Evolutionary conservation across 2,113 vertebrate species (phyloP).

Genomic region (Neotoma lepida): DNA sequence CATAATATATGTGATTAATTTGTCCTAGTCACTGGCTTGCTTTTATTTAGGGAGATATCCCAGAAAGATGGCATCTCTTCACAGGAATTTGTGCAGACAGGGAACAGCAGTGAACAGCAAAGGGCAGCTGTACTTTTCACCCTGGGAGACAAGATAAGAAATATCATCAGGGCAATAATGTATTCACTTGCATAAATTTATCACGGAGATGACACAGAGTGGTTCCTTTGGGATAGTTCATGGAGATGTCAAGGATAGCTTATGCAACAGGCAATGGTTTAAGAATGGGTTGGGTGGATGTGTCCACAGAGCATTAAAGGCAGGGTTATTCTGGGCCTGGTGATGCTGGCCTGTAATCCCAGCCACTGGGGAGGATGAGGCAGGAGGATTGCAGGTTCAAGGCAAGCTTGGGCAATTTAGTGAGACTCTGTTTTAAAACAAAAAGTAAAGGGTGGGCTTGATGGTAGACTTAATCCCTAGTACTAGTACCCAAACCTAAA

Average conservation of each 20-base stretch:
- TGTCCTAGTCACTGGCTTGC: not conserved
- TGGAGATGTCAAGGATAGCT: not conserved
- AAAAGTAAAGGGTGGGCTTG: not conserved
- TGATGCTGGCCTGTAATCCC: not conserved
- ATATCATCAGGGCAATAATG: not conserved
- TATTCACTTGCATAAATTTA: not conserved
- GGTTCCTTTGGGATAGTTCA: not conserved
- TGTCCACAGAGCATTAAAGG: not conserved
- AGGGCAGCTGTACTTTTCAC: not conserved
- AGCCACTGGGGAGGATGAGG: not conserved
- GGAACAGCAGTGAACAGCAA: not conserved
- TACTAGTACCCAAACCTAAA: not conserved
- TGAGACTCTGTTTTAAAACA: not conserved
- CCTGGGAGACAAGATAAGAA: conserved; percentile 23
- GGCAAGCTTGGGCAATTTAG: not conserved
- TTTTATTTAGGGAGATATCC: conserved; percentile 4
- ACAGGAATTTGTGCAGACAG: not conserved
- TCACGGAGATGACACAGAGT: not conserved
- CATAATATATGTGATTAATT: conserved; percentile 41
- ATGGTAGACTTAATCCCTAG: not conserved
- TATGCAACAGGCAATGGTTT: not conserved
- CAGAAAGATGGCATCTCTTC: not conserved
- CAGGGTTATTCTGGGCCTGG: not conserved
- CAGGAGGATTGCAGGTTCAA: not conserved
- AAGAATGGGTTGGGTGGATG: not conserved